A percentile compares a stretch with the other conserved stretches of the same genome.
Evolutionary conservation across 2,888 invertebrate species (phyloP).

Genomic region (Gari tellinella): DNA sequence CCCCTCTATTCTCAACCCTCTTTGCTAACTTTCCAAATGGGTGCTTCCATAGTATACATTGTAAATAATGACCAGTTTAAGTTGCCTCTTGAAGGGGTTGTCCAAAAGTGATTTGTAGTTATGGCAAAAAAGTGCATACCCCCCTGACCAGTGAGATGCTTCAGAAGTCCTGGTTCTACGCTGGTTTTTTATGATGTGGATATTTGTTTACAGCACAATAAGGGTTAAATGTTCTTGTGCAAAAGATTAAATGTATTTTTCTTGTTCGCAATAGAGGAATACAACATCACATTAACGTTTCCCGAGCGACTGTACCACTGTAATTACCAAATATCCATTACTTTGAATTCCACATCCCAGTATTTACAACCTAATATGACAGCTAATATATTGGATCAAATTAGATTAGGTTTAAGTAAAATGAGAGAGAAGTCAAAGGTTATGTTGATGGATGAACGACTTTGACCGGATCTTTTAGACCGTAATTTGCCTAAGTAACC

Average conservation of each 20-base stretch:
- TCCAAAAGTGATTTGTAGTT: too few species aligned
- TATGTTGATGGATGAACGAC: slow-evolving; percentile 36
- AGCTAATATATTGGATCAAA: slow-evolving; percentile 42
- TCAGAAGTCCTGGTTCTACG: too few species aligned
- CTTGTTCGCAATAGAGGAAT: slow-evolving; percentile 36
- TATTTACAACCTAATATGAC: slow-evolving; percentile 15
- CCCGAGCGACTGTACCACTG: slow-evolving; percentile 47
- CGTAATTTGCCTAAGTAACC: slow-evolving; percentile 45
- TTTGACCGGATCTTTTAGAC: slow-evolving; percentile 24
- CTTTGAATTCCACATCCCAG: slow-evolving; percentile 48
- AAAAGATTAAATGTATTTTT: slow-evolving; percentile 59
- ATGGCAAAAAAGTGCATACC: too few species aligned
- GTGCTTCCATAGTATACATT: too few species aligned
- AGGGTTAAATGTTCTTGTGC: slow-evolving; percentile 20
- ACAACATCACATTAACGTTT: slow-evolving; percentile 13
- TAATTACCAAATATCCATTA: slow-evolving; percentile 54
- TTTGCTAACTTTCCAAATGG: too few species aligned
- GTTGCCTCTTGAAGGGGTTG: too few species aligned
- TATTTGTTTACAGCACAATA: too few species aligned
- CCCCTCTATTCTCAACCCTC: too few species aligned
- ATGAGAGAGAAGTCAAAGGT: slow-evolving; percentile 10
- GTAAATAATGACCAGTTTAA: too few species aligned
- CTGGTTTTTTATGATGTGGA: too few species aligned
- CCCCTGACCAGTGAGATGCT: too few species aligned
- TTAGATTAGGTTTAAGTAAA: slow-evolving; percentile 18